A percentile compares a stretch with the other conserved stretches of the same genome.
Evolutionary conservation across 23 tunicate species (phyloP).

Genomic region (Pegea sp.): DNA sequence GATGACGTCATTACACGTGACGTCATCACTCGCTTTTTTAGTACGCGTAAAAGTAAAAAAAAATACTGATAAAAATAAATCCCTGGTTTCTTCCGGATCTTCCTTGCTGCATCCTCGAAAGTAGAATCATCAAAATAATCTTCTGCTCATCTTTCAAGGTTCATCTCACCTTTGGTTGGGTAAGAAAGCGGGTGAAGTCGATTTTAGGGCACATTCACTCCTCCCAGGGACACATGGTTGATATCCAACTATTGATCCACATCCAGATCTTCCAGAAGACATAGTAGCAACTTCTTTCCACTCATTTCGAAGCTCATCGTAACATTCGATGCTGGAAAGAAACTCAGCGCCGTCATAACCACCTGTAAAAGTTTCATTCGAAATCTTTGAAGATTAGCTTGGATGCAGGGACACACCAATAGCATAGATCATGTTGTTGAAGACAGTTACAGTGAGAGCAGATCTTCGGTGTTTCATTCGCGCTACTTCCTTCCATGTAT

Average conservation of each 20-base stretch:
- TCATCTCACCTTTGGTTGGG: too few relatives aligned
- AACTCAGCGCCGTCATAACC: conserved; percentile 87
- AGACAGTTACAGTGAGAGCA: conserved; percentile 57
- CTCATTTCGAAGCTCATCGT: conserved; percentile 36
- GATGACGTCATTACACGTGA: too few relatives aligned
- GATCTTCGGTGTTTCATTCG: conserved; percentile 78
- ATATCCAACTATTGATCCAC: conserved; percentile 74
- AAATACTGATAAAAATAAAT: too few relatives aligned
- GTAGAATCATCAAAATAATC: too few relatives aligned
- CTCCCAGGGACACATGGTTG: conserved; percentile 81
- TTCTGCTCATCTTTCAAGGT: too few relatives aligned
- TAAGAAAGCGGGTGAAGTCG: too few relatives aligned
- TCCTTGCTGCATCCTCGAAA: too few relatives aligned
- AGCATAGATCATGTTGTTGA: conserved; percentile 53
- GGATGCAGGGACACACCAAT: conserved; percentile 20
- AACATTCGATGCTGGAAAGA: conserved; percentile 73
- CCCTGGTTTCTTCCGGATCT: too few relatives aligned
- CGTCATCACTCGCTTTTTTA: too few relatives aligned
- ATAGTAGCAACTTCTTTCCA: conserved; percentile 81
- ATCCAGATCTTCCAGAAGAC: conserved; percentile 68
- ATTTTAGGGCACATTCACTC: too few relatives aligned
- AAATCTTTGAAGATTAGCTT: neutral
- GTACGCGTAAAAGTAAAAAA: too few relatives aligned
- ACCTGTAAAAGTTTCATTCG: conserved; percentile 10
- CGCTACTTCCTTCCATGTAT: conserved; percentile 52